These are phyloP conservation scores for Buteo buteo DNA, from an alignment of 2,113 vertebrate genomes.

Conservation along the genomic window DNA sequence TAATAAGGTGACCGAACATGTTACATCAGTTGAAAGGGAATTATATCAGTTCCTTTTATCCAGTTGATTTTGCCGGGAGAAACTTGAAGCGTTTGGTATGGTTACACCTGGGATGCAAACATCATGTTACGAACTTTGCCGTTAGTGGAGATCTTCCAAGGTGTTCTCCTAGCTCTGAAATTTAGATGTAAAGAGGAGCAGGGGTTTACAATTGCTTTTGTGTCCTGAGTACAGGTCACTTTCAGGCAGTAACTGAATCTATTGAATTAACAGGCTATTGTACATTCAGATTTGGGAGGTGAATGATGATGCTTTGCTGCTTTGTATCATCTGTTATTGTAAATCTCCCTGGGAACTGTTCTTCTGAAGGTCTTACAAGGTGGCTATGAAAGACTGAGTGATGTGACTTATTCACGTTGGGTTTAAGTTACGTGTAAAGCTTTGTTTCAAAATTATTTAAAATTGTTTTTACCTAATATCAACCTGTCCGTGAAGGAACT, in stretches of 20 bases:
- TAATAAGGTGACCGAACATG: constrained; percentile 9
- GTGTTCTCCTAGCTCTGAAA: neutral
- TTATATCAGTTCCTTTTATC: neutral
- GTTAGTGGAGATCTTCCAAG: neutral
- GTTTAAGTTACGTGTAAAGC: neutral
- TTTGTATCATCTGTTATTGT: neutral
- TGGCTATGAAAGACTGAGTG: neutral
- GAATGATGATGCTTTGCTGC: neutral
- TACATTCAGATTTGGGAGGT: neutral
- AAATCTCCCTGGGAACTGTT: neutral
- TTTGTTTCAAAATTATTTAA: neutral
- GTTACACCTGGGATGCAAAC: neutral
- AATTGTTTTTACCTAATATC: neutral
- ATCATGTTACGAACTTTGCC: neutral
- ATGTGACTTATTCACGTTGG: neutral
- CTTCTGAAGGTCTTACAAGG: neutral
- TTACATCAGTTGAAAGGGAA: neutral
- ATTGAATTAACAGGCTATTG: neutral
- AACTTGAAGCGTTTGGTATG: neutral
- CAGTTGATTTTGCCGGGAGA: neutral
- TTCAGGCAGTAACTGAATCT: neutral
- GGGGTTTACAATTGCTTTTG: neutral
- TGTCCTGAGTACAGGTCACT: neutral
- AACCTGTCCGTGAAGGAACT: neutral
- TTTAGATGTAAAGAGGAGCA: neutral